Evolutionary conservation across 2,113 vertebrate species (phyloP).

Genomic region (Microtus oregoni): DNA sequence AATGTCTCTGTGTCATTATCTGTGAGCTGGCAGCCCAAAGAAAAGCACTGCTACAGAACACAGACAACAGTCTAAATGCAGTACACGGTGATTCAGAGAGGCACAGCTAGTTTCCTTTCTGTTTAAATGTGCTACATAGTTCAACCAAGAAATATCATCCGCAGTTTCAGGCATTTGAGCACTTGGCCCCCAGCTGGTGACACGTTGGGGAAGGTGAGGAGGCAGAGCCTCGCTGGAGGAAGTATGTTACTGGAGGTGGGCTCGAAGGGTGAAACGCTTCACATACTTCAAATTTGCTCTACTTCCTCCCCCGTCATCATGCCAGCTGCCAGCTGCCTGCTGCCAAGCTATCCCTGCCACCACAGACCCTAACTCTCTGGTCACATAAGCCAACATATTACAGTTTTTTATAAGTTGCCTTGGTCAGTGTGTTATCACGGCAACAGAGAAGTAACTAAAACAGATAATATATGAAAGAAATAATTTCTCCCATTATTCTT

Average conservation of each 20-base stretch:
- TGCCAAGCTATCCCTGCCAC: neutral
- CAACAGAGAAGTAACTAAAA: neutral
- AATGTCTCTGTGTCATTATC: neutral
- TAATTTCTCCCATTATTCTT: constrained; percentile 15
- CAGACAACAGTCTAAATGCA: neutral
- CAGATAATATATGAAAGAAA: neutral
- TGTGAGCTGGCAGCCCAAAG: neutral
- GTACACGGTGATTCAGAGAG: neutral
- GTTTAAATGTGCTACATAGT: neutral
- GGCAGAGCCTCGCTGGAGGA: neutral
- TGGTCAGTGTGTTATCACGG: neutral
- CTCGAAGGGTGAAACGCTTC: neutral
- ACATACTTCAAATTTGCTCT: neutral
- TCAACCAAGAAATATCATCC: neutral
- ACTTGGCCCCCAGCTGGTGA: neutral
- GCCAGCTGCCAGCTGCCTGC: neutral
- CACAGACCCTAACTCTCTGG: neutral
- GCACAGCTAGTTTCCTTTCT: constrained; percentile 1
- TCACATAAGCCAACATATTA: neutral
- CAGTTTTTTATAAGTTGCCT: neutral
- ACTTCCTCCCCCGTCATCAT: neutral
- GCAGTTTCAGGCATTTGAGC: neutral
- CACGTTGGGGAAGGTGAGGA: neutral
- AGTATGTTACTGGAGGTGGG: neutral
- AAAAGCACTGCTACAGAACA: neutral